These are phyloP conservation scores for Drosophila recens DNA, from an alignment of 2,888 invertebrate genomes.

Conservation along the genomic window DNA sequence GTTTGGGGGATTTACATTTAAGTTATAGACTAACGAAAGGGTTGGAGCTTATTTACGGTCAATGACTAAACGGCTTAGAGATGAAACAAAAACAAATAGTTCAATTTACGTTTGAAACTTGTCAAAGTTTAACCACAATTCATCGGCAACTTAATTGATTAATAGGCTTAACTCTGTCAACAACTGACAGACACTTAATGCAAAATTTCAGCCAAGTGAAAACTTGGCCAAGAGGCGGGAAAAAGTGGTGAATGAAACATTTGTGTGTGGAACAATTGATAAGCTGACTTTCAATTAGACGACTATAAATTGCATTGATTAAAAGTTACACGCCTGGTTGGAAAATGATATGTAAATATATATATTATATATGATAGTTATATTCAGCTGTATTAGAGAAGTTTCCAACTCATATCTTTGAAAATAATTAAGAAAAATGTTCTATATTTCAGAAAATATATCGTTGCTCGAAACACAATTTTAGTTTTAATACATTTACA, in stretches of 20 bases:
- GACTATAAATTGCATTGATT: no score
- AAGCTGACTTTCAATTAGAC: neutral
- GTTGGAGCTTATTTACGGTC: neutral
- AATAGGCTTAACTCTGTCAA: slow-evolving; percentile 9
- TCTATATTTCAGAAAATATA: no score
- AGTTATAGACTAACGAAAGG: neutral
- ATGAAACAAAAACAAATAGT: slow-evolving; percentile 4
- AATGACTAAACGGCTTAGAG: slow-evolving; percentile 3
- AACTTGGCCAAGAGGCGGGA: neutral
- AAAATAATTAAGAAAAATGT: no score
- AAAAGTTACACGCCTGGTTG: no score
- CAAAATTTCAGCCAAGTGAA: neutral
- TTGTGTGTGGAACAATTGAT: neutral
- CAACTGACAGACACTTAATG: neutral
- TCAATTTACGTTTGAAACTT: neutral
- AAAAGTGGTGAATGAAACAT: neutral
- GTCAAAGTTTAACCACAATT: slow-evolving; percentile 12
- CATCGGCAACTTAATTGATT: slow-evolving; percentile 11
- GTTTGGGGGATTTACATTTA: slow-evolving; percentile 1
- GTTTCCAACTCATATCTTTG: no score
- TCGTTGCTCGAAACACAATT: no score
- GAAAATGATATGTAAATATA: no score
- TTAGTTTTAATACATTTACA: no score
- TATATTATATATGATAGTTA: no score
- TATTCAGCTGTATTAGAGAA: no score